phyloP scores from a whole-genome alignment of 1,140 invertebrate genomes.

The Formica selysi region DNA sequence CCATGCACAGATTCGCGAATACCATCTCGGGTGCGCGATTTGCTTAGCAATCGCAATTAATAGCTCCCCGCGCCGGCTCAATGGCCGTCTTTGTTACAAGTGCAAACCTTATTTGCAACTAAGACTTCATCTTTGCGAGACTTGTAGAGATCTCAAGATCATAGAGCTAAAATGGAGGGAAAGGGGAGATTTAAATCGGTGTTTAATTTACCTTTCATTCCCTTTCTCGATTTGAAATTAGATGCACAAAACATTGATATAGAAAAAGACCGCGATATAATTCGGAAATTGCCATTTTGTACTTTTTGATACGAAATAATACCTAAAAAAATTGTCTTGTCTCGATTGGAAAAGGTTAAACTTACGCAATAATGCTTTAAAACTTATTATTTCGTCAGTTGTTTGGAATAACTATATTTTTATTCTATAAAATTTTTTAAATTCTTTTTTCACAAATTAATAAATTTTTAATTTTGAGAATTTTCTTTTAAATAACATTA shows the following conservation, averaged over 20 bases:
- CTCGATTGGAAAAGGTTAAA: not conserved
- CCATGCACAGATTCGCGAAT: slow-evolving; percentile 51
- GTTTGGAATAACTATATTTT: not conserved
- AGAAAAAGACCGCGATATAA: too few species aligned
- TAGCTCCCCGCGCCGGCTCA: slow-evolving; percentile 51
- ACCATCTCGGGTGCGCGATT: slow-evolving; percentile 34
- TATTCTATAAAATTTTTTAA: not conserved
- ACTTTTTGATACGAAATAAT: not conserved
- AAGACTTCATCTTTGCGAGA: slow-evolving; percentile 15
- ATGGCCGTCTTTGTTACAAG: slow-evolving; percentile 57
- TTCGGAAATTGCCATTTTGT: not conserved
- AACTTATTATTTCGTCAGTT: not conserved
- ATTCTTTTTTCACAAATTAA: not conserved
- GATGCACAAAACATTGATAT: not conserved
- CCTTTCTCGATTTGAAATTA: not conserved
- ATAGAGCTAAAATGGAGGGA: not conserved
- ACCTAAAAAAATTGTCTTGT: not conserved
- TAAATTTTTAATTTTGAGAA: not conserved
- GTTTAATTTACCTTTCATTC: not conserved
- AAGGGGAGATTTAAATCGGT: slow-evolving; percentile 31
- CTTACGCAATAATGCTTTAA: not conserved
- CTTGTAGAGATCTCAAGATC: slow-evolving; percentile 27
- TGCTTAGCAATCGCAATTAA: slow-evolving; percentile 61
- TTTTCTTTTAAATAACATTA: not conserved
- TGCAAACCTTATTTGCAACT: slow-evolving; percentile 50